Evolutionary conservation across 1,140 invertebrate genomes (phyloP).

Genomic region (Eriocheir sinensis): DNA sequence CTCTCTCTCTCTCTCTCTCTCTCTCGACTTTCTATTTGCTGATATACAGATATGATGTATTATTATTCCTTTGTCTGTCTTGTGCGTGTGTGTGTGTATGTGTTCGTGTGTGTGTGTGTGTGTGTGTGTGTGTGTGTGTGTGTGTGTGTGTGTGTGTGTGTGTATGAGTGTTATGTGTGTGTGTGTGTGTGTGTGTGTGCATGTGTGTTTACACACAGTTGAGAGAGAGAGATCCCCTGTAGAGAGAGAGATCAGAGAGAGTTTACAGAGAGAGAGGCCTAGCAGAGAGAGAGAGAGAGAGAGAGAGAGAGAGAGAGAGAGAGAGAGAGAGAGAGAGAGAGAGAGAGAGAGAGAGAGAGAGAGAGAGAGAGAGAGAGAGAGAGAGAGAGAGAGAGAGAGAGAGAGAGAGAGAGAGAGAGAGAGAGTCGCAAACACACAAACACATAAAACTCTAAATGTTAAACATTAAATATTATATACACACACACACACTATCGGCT

Average conservation of each 20-base stretch:
- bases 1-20: no score
- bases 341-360: not conserved
- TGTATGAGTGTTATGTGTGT: not conserved
- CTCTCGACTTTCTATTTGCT: no score
- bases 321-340: not conserved
- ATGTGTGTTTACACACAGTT: no score
- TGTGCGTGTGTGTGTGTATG: no score
- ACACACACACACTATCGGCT: not conserved
- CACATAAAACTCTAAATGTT: not conserved
- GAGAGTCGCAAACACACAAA: not conserved
- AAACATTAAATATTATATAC: not conserved
- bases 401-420: constrained; percentile 14
- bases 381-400: constrained; percentile 37
- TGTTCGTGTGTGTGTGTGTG: not conserved
- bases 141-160: constrained; percentile 22
- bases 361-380: constrained; percentile 37
- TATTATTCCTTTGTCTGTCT: no score
- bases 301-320: not conserved
- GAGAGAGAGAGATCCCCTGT: constrained; percentile 48
- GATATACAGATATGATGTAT: no score
- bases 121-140: not conserved
- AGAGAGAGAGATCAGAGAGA: constrained; percentile 42
- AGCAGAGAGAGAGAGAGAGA: not conserved
- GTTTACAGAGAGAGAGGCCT: constrained; percentile 3
- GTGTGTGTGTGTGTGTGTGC: not conserved